A percentile compares a stretch with the other conserved stretches of the same genome.
phyloP scores from a whole-genome alignment of 2,797 vertebrate species.

The Eremophila alpestris region DNA sequence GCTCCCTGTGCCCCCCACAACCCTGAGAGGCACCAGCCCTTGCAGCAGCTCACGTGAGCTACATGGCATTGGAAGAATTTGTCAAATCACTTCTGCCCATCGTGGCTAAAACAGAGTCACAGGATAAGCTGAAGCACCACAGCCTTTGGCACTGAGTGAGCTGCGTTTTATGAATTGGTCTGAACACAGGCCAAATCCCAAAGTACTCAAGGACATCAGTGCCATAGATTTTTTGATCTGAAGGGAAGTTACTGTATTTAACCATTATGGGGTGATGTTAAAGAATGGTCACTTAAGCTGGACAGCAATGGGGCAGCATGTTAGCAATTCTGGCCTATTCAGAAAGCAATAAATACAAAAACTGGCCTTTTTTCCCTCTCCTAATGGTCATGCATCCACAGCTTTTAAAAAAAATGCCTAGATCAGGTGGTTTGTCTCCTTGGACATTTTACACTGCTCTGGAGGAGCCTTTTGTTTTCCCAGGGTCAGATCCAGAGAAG shows the following conservation, averaged over 20 bases:
- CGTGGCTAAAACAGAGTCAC: not conserved
- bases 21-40: accelerated
- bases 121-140: not conserved
- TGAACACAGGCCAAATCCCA: not conserved
- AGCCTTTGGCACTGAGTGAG: not conserved
- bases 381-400: not conserved
- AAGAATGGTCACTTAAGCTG: not conserved
- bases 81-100: not conserved
- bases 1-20: not conserved
- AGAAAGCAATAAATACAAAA: not conserved
- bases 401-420: not conserved
- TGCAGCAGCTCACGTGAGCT: not conserved
- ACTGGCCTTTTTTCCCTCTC: not conserved
- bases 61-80: accelerated
- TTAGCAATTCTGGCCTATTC: not conserved
- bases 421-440: not conserved
- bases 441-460: not conserved
- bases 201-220: not conserved
- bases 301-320: not conserved
- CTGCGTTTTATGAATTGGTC: not conserved
- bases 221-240: not conserved
- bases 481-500: not conserved
- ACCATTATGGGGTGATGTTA: not conserved
- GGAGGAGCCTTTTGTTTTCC: not conserved
- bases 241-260: slow-evolving; percentile 3